phyloP scores from a whole-genome alignment of 2,888 invertebrate genomes.

The Bhutanitis thaidina region DNA sequence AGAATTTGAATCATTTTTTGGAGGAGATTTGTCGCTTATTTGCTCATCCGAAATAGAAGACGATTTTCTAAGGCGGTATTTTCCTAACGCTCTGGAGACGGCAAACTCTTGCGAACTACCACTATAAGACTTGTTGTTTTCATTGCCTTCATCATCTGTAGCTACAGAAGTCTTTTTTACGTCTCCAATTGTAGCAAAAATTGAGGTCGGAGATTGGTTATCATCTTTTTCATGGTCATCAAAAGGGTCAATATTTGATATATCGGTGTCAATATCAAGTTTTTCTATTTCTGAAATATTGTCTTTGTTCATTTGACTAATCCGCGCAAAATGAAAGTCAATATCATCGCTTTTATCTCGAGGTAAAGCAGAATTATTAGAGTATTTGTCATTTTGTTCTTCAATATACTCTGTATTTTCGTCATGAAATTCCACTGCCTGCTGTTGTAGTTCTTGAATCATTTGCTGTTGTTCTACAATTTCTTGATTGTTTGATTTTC shows the following conservation, averaged over 20 bases:
- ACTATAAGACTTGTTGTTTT: conserved; percentile 76
- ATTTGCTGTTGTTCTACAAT: conserved; percentile 72
- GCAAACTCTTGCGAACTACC: conserved; percentile 91
- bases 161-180: conserved; percentile 81
- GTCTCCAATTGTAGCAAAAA: conserved; percentile 88
- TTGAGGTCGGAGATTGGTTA: conserved; percentile 81
- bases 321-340: conserved; percentile 75
- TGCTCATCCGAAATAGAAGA: conserved; percentile 86
- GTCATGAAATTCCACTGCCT: conserved; percentile 57
- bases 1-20: conserved; percentile 49
- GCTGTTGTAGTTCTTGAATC: conserved; percentile 71
- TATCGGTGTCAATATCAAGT: conserved; percentile 79
- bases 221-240: conserved; percentile 83
- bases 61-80: conserved; percentile 87
- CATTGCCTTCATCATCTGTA: conserved; percentile 81
- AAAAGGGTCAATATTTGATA: conserved; percentile 78
- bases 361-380: conserved; percentile 43
- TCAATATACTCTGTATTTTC: conserved; percentile 52
- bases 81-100: conserved; percentile 89
- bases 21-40: conserved; percentile 69
- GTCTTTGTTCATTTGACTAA: conserved; percentile 75
- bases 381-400: conserved; percentile 59
- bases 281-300: conserved; percentile 72
- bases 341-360: conserved; percentile 74
- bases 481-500: conserved; percentile 72